These are phyloP conservation scores for Campylomormyrus tamandua DNA, from an alignment of 2,113 vertebrate genomes.

Conservation along the genomic window DNA sequence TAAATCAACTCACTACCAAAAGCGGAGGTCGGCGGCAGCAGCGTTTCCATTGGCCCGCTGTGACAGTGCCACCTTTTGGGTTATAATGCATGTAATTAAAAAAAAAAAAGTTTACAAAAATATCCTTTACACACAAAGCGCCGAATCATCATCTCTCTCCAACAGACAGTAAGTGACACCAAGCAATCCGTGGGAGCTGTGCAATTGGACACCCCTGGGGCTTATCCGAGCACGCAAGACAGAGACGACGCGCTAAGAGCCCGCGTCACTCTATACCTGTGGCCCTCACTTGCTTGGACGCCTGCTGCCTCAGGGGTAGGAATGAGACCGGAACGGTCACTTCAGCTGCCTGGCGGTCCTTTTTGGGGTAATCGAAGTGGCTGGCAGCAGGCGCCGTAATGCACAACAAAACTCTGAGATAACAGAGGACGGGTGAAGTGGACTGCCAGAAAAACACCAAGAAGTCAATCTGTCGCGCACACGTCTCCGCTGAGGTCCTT, in stretches of 20 bases:
- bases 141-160: constrained; percentile 54
- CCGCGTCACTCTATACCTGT: constrained; percentile 35
- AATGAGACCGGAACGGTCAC: constrained; percentile 40
- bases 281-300: constrained; percentile 24
- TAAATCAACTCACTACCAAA: constrained; percentile 15
- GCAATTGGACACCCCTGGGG: constrained; percentile 59
- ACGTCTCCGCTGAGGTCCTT: constrained; percentile 34
- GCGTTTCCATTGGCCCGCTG: constrained; percentile 24
- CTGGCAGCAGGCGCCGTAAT: neutral
- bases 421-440: constrained; percentile 23
- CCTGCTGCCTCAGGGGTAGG: constrained; percentile 48
- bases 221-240: constrained; percentile 57
- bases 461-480: constrained; percentile 33
- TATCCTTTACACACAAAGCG: constrained; percentile 58
- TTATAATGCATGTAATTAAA: constrained; percentile 34
- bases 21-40: neutral
- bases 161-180: constrained; percentile 56
- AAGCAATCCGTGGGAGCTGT: constrained; percentile 57
- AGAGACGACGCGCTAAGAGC: constrained; percentile 30
- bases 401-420: constrained; percentile 34
- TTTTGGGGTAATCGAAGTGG: constrained; percentile 53
- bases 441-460: constrained; percentile 16
- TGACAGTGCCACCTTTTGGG: constrained; percentile 38
- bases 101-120: constrained; percentile 35
- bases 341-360: constrained; percentile 39